Evolutionary conservation across 2,888 invertebrate species (phyloP).

Genomic region (Harpalus rubripes): DNA sequence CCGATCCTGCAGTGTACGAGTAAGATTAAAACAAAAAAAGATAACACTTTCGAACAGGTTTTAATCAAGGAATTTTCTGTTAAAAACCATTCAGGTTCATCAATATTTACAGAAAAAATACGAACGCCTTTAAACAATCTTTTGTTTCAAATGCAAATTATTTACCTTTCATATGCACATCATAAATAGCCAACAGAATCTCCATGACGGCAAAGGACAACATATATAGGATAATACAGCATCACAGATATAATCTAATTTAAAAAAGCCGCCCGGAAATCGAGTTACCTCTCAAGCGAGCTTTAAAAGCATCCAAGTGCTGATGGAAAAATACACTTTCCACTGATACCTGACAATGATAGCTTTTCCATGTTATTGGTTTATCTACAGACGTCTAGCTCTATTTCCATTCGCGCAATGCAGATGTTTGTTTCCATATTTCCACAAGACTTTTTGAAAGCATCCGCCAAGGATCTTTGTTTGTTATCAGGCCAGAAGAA

Average conservation of each 20-base stretch:
- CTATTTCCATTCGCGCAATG: conserved; percentile 21
- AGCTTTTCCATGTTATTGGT: conserved; percentile 61
- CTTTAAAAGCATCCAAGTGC: conserved; percentile 58
- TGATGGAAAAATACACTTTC: conserved; percentile 60
- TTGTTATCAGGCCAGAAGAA: background rate
- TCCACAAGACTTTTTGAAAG: background rate
- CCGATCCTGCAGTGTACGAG: too few relatives aligned
- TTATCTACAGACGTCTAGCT: conserved; percentile 37
- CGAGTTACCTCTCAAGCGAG: conserved; percentile 46
- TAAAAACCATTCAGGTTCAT: too few relatives aligned
- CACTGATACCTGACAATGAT: conserved; percentile 58
- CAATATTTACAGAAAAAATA: too few relatives aligned
- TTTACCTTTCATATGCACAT: background rate
- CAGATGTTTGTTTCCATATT: conserved; percentile 34
- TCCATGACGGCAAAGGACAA: background rate
- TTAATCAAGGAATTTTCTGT: too few relatives aligned
- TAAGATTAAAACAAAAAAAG: too few relatives aligned
- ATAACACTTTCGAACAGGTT: too few relatives aligned
- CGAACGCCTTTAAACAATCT: background rate
- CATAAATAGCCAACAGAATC: background rate
- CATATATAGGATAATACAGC: conserved; percentile 25
- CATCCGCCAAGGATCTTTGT: background rate
- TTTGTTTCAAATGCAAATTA: background rate
- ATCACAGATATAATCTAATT: conserved; percentile 49
- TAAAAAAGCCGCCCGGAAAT: conserved; percentile 45